Evolutionary conservation across 2,888 invertebrate species (phyloP).

Genomic region (Philaethria dido): DNA sequence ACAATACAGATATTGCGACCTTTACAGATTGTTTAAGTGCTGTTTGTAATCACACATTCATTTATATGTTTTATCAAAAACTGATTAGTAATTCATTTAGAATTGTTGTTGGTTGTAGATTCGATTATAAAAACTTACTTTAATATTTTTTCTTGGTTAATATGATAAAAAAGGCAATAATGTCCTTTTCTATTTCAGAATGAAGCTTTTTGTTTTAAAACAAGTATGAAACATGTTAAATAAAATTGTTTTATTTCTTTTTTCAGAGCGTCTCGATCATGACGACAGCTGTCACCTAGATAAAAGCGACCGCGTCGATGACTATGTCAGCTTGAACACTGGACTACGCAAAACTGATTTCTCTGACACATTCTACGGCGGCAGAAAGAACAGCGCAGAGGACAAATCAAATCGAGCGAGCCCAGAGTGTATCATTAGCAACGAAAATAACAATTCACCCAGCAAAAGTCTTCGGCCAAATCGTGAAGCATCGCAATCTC

Average conservation of each 20-base stretch:
- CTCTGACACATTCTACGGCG: slow-evolving; percentile 84
- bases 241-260: neutral
- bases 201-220: too few relatives aligned
- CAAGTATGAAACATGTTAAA: neutral
- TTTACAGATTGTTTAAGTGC: slow-evolving; percentile 11
- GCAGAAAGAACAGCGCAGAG: slow-evolving; percentile 75
- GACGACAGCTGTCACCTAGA: slow-evolving; percentile 75
- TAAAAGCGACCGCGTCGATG: slow-evolving; percentile 71
- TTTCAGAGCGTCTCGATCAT: slow-evolving; percentile 87
- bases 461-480: slow-evolving; percentile 72
- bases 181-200: too few relatives aligned
- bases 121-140: too few relatives aligned
- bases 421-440: slow-evolving; percentile 70
- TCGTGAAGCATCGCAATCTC: slow-evolving; percentile 67
- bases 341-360: slow-evolving; percentile 89
- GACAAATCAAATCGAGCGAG: slow-evolving; percentile 73
- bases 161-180: too few relatives aligned
- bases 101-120: neutral
- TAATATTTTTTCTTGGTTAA: too few relatives aligned
- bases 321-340: slow-evolving; percentile 87
- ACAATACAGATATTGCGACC: slow-evolving; percentile 29
- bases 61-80: neutral
- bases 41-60: neutral
- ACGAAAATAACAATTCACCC: slow-evolving; percentile 72
- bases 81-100: neutral